A percentile compares a stretch with the other conserved stretches of the same genome.
Evolutionary conservation across 2,797 vertebrate genomes (phyloP).

Genomic region (Muscicapa striata): DNA sequence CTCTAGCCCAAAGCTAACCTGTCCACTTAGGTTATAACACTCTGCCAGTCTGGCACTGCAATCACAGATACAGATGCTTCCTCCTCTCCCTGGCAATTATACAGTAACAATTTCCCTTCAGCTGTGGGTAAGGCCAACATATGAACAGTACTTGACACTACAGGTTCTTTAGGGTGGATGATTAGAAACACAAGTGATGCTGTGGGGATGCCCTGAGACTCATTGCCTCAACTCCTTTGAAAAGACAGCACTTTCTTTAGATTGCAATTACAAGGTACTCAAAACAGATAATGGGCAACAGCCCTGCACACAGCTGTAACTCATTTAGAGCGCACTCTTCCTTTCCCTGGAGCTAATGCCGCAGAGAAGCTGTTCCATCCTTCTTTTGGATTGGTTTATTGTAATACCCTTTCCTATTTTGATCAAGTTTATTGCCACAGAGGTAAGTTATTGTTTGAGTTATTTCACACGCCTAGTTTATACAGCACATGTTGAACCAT

Average conservation of each 20-base stretch:
- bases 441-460: not conserved
- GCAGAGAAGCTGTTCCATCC: not conserved
- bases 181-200: not conserved
- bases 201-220: not conserved
- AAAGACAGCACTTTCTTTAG: not conserved
- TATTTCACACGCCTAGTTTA: not conserved
- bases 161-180: not conserved
- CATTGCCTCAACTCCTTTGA: not conserved
- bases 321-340: not conserved
- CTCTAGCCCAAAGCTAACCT: not conserved
- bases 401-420: slow-evolving; percentile 2
- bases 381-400: not conserved
- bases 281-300: not conserved
- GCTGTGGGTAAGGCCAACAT: not conserved
- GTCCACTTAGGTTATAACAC: not conserved
- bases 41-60: not conserved
- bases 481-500: not conserved
- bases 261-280: not conserved
- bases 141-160: not conserved
- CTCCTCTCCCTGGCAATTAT: not conserved
- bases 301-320: not conserved
- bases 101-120: not conserved
- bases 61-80: not conserved
- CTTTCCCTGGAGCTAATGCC: slow-evolving; percentile 5
- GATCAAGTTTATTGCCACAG: slow-evolving; percentile 11